Base-by-base conservation (phyloP, 1,140 invertebrate species). In the Drosophila mojavensis region DNA sequence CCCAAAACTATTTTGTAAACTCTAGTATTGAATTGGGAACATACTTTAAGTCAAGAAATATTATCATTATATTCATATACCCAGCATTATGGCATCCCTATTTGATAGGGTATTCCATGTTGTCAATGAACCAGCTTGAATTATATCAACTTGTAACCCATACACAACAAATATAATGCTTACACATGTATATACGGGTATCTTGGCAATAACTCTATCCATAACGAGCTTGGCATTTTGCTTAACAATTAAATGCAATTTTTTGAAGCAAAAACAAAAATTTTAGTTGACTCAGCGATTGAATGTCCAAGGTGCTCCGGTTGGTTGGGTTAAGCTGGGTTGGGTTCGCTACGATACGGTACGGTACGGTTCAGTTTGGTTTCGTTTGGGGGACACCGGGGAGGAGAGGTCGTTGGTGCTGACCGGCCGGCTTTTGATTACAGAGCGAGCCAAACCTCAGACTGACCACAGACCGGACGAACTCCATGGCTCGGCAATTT, bases 191-290 rank as follows among this genome's bases (percentile, higher is more conserved):
- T 47, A 58, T 47, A 47, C n/a, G 5, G 45, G 41, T 56, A 36
- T 72, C 48, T 68, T 43, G 63, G 56, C 5, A 62, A 56, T 67
- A 70, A 53, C 45, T 64, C 43, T 47, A 56, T 61, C 30, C 58
- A 69, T 71, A 86, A 79, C 61, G 73, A 56, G 81, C 72, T 59
- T 68, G 76, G 68, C 83, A 88, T 88, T 88, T 90, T 84, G 81
- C 79, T 84, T 54, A 89, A 89, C 85, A 89, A 89, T 89, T 89
- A 89, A 89, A 84, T 89, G 84, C 84, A 89, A 81, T 88, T 88
- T 88, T 89, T 72, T 54, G 13, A 76, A 50, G 33, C 62, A 55
- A 75, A 75, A 72, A 60, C 64, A 69, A 24, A 62, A 66, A 59
- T 70, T 75, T 75, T 56, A n/a, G 84, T 89, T 88, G 83, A 88